Base-by-base conservation (phyloP, 2,113 vertebrate genomes). In the Sceloporus undulatus region DNA sequence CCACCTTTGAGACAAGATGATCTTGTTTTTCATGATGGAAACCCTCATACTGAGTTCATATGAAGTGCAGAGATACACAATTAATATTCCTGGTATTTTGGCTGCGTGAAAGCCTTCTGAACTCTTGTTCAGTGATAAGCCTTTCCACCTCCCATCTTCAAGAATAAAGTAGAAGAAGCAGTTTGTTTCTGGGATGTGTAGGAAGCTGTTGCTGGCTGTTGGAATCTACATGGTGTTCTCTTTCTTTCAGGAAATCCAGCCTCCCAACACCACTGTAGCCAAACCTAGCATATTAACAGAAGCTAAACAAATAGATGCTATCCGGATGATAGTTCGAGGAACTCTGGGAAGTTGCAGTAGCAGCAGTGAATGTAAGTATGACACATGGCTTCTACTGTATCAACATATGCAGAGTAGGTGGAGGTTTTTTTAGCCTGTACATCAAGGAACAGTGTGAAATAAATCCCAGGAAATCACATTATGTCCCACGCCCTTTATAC, bases 261-360 rank as follows among this genome's bases (percentile, higher is more conserved):
- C 96, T 94, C 96, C 97, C 83, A 90, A 87, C 90, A 93, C 93
- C 40, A 87, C 97, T 90, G 96, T 96, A 18, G 96, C 92, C 19
- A 98, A 97, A 92, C 96, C 97, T 0, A 98, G 97, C 94, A 92
- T 93, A 9, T 84, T 94, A 87, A 95, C 97, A 96, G 97, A 93
- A 97, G 98, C 93, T 92, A 96, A 98, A 85, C 98, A 98, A 91
- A 96, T 96, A 40, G 99, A 99, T 90, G 97, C 98, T 13, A 99
- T 99, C 89, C 98, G 98, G 10, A 98, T 99, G 97, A 98, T 99
- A 78, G 99, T 99, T 83, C 98, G 98, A 95, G 99, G 99, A 91
- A 99, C 98, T 82, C 95, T 99, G 85, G 98, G 99, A 93, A 99
- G 98, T 96, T 99, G 98, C 96, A 99, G 98, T 96, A 99, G 98